phyloP scores from a whole-genome alignment of 35 echinoderm and acorn worm genomes.

The Apostichopus californicus region DNA sequence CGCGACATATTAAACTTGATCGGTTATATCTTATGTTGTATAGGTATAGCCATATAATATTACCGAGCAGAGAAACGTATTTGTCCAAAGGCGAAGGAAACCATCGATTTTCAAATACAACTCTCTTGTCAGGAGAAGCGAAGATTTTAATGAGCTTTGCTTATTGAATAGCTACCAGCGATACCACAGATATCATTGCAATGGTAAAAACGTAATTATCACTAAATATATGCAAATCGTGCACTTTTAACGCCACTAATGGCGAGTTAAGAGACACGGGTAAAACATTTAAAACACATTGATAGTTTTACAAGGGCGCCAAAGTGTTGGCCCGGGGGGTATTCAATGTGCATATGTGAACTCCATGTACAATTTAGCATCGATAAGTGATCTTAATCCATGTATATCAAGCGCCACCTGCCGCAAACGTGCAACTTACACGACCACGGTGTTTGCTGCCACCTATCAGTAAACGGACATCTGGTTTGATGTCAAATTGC shows the following conservation, averaged over 20 bases:
- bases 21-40: slow-evolving; percentile 6
- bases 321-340: slow-evolving; percentile 6
- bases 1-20: slow-evolving; percentile 18
- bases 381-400: neutral
- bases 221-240: slow-evolving; percentile 22
- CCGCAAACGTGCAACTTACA: no score
- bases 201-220: slow-evolving; percentile 14
- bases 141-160: slow-evolving; percentile 39
- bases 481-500: no score
- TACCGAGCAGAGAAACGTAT: neutral
- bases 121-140: slow-evolving; percentile 14
- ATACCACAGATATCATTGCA: slow-evolving; percentile 33
- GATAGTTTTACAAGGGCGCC: slow-evolving; percentile 35
- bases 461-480: no score
- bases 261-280: neutral
- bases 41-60: neutral
- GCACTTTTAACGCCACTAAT: slow-evolving; percentile 14
- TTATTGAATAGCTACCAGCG: slow-evolving; percentile 36
- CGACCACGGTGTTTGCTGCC: no score
- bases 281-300: slow-evolving; percentile 9
- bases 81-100: slow-evolving; percentile 5
- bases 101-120: slow-evolving; percentile 37
- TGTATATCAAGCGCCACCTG: slow-evolving; percentile 9
- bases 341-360: slow-evolving; percentile 52
- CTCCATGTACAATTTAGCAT: slow-evolving; percentile 43